Conservation (phyloP, 2,113 vertebrate species). For the Crotalus viridis region DNA sequence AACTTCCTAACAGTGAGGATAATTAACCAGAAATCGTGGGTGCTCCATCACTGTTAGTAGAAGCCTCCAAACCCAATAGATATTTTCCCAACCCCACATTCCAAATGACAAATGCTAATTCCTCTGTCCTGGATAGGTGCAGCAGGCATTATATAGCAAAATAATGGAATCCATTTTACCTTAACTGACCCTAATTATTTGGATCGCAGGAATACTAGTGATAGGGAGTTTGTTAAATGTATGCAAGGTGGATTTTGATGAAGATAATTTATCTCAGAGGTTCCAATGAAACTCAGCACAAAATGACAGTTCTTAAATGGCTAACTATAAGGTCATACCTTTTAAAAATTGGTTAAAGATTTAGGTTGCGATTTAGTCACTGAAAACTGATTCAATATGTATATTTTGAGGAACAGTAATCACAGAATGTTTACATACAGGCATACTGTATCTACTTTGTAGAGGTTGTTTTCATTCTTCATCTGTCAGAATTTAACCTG, state of each 20-base stretch:
- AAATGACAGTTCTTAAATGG: not conserved
- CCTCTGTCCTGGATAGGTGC: not conserved
- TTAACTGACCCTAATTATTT: not conserved
- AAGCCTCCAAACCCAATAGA: not conserved
- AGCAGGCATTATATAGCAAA: not conserved
- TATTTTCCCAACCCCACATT: not conserved
- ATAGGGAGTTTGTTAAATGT: not conserved
- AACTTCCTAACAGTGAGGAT: too few relatives aligned
- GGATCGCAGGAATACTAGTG: too few relatives aligned
- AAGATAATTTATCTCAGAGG: not conserved
- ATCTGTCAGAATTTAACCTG: not conserved
- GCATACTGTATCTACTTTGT: not conserved
- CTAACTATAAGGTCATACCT: not conserved
- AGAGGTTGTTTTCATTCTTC: not conserved
- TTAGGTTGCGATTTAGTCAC: not conserved
- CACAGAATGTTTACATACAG: not conserved
- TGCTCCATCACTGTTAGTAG: too few relatives aligned
- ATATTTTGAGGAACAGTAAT: not conserved
- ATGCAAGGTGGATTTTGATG: not conserved
- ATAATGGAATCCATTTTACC: not conserved
- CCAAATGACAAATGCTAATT: not conserved
- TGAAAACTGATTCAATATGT: not conserved
- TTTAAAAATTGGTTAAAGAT: not conserved
- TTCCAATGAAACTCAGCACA: not conserved
- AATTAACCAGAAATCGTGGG: too few relatives aligned